Base-by-base conservation (phyloP, 2,888 invertebrate genomes). In the Coelopa pilipes region DNA sequence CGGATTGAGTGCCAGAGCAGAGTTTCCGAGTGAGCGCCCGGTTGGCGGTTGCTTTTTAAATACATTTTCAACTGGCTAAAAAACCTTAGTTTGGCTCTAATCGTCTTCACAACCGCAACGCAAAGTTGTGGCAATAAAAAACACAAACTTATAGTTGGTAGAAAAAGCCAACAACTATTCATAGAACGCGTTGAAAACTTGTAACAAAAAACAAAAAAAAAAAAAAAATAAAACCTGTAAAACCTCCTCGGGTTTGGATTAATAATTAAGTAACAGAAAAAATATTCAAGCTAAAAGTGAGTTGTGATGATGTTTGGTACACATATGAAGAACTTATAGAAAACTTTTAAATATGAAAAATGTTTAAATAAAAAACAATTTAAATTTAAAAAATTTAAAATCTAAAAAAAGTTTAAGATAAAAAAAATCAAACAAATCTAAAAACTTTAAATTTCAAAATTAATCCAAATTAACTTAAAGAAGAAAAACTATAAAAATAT, bases 1-100 rank as follows among this genome's bases (percentile, higher is more conserved):
- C 21, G 19, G 19, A 12, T 4, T 3, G 19, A 60, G 2, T 3
- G 17, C 34, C 21, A 50, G 50, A 15, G 50, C n/a, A n/a, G n/a
- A n/a, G n/a, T n/a, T 15, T 57, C 15, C 15, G 24, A 50, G 68
- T 60, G 72, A 74, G 75, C 78, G 77, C n/a, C n/a, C n/a, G n/a
- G n/a, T n/a, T n/a, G n/a, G n/a, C 76, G 77, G 77, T 77, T 73
- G 77, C 81, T 81, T 83, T 81, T 87, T 86, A 86, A 87, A 87
- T 86, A 86, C 82, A 83, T 84, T 84, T 86, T 85, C 82, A 84
- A 82, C 81, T 81, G 77, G 74, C 81, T 79, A 77, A 85, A 83
- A 82, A 80, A 79, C 77, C 81, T 81, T 83, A 87, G 87, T 87
- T 86, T 82, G 83, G 82, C 82, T 84, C 81, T 81, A 83, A 84